Conservation (phyloP, 2,797 vertebrate genomes). For the Sebastes umbrosus region DNA sequence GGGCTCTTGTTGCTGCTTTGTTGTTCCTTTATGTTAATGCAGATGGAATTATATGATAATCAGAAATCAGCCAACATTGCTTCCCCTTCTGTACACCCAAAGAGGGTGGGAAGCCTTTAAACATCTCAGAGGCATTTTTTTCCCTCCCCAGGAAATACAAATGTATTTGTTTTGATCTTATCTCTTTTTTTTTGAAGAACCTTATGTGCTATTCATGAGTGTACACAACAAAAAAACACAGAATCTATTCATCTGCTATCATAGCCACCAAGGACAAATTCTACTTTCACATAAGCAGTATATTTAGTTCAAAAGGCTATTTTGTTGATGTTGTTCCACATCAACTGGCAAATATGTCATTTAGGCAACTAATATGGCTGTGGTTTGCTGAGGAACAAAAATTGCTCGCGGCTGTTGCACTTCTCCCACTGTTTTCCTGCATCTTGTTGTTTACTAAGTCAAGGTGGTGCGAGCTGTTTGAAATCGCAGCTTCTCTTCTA, state of each 20-base stretch:
- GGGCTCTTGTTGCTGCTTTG: constrained; percentile 46
- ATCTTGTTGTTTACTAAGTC: constrained; percentile 45
- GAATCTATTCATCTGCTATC: constrained; percentile 54
- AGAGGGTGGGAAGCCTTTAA: constrained; percentile 58
- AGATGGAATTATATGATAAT: constrained; percentile 69
- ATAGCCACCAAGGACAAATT: constrained; percentile 62
- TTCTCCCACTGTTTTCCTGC: constrained; percentile 45
- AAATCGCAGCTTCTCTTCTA: not conserved
- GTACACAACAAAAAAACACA: constrained; percentile 24
- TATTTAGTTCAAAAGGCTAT: constrained; percentile 55
- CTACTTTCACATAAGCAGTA: constrained; percentile 43
- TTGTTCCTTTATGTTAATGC: constrained; percentile 44
- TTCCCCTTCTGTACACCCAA: constrained; percentile 39
- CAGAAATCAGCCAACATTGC: constrained; percentile 52
- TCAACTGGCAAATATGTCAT: constrained; percentile 62
- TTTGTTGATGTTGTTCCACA: constrained; percentile 51
- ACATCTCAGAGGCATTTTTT: constrained; percentile 35
- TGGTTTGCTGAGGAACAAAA: constrained; percentile 38
- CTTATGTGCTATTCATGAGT: constrained; percentile 60
- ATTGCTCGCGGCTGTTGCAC: constrained; percentile 32
- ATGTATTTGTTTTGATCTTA: constrained; percentile 73
- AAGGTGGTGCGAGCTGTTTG: constrained; percentile 28
- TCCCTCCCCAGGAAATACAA: constrained; percentile 48
- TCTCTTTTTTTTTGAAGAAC: constrained; percentile 24
- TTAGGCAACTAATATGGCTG: constrained; percentile 50